These are phyloP conservation scores for Micrasema longulum DNA, from an alignment of 1,140 invertebrate species.

Conservation along the genomic window DNA sequence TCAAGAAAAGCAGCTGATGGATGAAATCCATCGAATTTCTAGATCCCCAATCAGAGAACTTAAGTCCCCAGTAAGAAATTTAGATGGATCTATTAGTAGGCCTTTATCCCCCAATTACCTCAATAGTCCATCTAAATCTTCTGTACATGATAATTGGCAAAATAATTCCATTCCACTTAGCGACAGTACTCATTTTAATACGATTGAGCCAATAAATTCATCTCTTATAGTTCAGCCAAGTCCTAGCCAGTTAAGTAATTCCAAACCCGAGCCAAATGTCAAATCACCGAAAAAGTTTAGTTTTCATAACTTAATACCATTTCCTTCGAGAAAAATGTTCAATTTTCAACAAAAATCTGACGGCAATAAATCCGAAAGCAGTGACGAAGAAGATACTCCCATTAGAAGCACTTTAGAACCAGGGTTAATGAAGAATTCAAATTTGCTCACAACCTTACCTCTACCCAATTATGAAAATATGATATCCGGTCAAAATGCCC, in stretches of 20 bases:
- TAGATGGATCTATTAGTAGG: slow-evolving; percentile 41
- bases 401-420: slow-evolving; percentile 66
- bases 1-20: slow-evolving; percentile 63
- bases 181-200: slow-evolving; percentile 53
- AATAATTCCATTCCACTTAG: slow-evolving; percentile 53
- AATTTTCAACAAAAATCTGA: slow-evolving; percentile 64
- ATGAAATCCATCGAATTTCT: slow-evolving; percentile 49
- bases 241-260: slow-evolving; percentile 49
- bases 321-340: slow-evolving; percentile 66
- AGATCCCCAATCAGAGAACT: slow-evolving; percentile 47
- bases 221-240: slow-evolving; percentile 40
- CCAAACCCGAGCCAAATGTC: slow-evolving; percentile 55
- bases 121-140: slow-evolving; percentile 20
- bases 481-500: slow-evolving; percentile 56
- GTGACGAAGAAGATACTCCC: slow-evolving; percentile 70
- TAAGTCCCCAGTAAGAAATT: slow-evolving; percentile 42
- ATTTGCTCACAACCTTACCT: slow-evolving; percentile 65
- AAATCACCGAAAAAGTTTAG: slow-evolving; percentile 65
- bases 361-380: slow-evolving; percentile 69
- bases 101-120: slow-evolving; percentile 50
- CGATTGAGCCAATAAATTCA: slow-evolving; percentile 49
- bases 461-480: slow-evolving; percentile 69
- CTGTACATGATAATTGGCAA: slow-evolving; percentile 45
- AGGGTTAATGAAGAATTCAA: slow-evolving; percentile 68
- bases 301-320: slow-evolving; percentile 65